Evolutionary conservation across 2,888 invertebrate genomes (phyloP), one percentile per base, ranked within the genome.

Genomic region (Tipula confusa): DNA sequence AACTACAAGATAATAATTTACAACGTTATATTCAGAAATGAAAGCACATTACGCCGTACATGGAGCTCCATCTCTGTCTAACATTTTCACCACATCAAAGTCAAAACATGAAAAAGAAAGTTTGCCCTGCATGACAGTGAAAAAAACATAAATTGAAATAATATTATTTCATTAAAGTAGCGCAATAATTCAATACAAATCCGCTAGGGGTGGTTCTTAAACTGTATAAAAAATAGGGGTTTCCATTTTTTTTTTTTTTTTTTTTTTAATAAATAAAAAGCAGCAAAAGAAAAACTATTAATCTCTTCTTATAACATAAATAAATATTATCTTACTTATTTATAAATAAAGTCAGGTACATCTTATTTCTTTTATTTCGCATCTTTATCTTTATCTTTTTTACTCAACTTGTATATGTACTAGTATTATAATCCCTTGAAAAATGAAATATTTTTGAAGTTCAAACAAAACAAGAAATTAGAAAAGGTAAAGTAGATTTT

Each of bases 381-480:
- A 64, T 64, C 64, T 64, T 64, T 24, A 64, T 64, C 64, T 64
- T 24, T 64, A 64, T 64, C 24, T 64, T 64, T 64, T 64, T 64
- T n/a, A n/a, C n/a, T n/a, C n/a, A n/a, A n/a, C n/a, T 11, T 64
- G 18, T 9, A 24, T 15, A 15, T 15, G 1, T 36, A 1, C 9
- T 36, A 36, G 5, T n/a, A 4, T 3, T n/a, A 24, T 64, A 64
- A 64, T 64, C 64, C 24, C 64, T 64, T 24, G 64, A 64, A 64
- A 64, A 24, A 64, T 64, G 64, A 9, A 64, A 64, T 64, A 48
- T 48, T n/a, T n/a, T 24, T 24, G 43, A 64, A 64, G 64, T 64
- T 64, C 64, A 64, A 64, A 64, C 24, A 64, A 64, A 64, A 64
- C 64, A 64, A 64, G 24, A 64, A 24, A 64, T 9, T 18, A 24